Evolutionary conservation across 1,140 invertebrate genomes (phyloP), one percentile per base, ranked within the genome.

Genomic region (Choristoneura fumiferana): DNA sequence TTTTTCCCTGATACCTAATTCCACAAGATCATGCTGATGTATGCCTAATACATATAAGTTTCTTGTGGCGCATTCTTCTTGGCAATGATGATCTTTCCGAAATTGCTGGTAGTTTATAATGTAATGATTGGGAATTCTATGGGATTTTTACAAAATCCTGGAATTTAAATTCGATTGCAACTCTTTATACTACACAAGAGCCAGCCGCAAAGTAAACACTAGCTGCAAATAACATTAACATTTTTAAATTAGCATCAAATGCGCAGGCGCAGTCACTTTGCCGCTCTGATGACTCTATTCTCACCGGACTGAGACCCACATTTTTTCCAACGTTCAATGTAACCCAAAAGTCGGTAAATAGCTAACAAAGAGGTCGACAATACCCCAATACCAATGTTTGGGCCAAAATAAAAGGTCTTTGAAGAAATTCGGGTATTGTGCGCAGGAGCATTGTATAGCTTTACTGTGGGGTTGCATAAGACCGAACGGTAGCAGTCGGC

Each of bases 311-410:
- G 17, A 49, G 43, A 49, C 43, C 43, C 43, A 49, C 43, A 49
- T 49, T 49, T 49, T 49, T 49, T 49, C 43, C 43, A n/a, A 43
- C 40, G 2, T 29, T 3, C 22, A 29, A 29, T 29, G 22, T 18
- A 49, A 54, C 53, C 53, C 53, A 54, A 54, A 54, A 54, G 53
- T 54, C 53, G 53, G 53, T 37, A 54, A 54, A 54, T 54, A 54
- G 14, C 33, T 10, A 6, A 54, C 53, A 54, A 54, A 54, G 36
- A 33, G 36, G 9, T 12, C 53, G 12, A 54, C 53, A 54, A 54
- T 54, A 54, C 53, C 53, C 53, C 53, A 54, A 54, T 54, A 37
- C 53, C 53, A 13, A 54, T 54, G 53, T 54, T 54, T 54, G 53
- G 53, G 53, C 36, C 53, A 17, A 54, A 54, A 54, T 54, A 54